Evolutionary conservation across 2,797 vertebrate species (phyloP).

Genomic region (Graptemys geographica): DNA sequence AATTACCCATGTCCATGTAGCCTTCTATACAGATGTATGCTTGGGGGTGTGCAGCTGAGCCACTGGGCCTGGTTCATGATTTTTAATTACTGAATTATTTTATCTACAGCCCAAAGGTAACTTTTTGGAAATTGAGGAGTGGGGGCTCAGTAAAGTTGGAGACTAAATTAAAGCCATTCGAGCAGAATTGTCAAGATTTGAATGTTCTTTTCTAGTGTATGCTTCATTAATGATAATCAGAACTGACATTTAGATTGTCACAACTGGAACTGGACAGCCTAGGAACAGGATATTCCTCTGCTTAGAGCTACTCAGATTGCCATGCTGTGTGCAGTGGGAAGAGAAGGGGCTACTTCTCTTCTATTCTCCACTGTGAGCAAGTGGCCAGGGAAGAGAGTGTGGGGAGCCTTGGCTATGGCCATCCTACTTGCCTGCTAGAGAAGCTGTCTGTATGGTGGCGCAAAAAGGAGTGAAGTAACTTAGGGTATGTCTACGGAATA

Average conservation of each 20-base stretch:
- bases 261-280: background rate
- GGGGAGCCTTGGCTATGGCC: background rate
- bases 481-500: background rate
- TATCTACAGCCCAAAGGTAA: background rate
- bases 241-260: background rate
- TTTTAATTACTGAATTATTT: background rate
- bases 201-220: background rate
- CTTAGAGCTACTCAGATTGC: background rate
- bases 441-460: background rate
- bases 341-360: background rate
- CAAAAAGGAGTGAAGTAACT: background rate
- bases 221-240: background rate
- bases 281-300: background rate
- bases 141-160: background rate
- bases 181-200: background rate
- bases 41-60: conserved; percentile 42
- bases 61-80: background rate
- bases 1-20: background rate
- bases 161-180: background rate
- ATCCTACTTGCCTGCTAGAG: background rate
- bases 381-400: background rate
- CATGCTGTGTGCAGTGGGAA: background rate
- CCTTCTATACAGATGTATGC: background rate
- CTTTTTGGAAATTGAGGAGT: background rate
- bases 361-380: background rate